Evolutionary conservation across 2,888 invertebrate species (phyloP), one percentile per base, ranked within the genome.

Genomic region (Drepanosiphum platanoidis): DNA sequence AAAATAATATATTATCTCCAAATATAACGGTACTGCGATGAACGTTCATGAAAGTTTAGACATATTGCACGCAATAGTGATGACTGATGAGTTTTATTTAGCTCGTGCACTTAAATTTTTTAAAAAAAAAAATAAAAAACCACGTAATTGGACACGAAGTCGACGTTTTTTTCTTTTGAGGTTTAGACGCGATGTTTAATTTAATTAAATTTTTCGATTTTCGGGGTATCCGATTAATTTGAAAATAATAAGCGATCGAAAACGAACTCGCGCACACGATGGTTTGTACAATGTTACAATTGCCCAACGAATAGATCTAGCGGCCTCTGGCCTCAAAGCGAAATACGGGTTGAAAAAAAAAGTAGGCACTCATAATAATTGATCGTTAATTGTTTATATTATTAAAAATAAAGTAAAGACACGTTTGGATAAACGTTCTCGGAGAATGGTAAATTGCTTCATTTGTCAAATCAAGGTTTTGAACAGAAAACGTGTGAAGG

Each of bases 381-480:
- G 46, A 34, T 74, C 82, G 42, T 74, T 81, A 83, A 64, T 74
- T 83, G 18, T 64, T 61, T 34, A 27, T 83, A 66, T 36, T 84
- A 52, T n/a, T 42, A 61, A 77, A 72, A 81, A 81, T 61, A 61
- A 74, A 64, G 46, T 74, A 42, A n/a, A 61, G 4, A 72, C 9
- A 64, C 27, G 32, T 74, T 64, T 46, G 74, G n/a, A 74, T n/a
- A 74, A 34, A 74, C 64, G 13, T 36, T 81, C 70, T 30, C 22
- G 11, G 34, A 32, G 42, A 64, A 64, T 64, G 39, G 64, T 64
- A 64, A 75, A 77, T 75, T 74, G 27, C 64, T 72, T 46, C 46
- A 83, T 75, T 84, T 75, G 68, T 84, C 83, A 46, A 64, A 46
- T 27, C 74, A 75, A 75, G 83, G 83, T 68, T 84, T 75, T 74